Base-by-base conservation (phyloP, 2,797 vertebrate genomes). In the Gallinago solitaria region DNA sequence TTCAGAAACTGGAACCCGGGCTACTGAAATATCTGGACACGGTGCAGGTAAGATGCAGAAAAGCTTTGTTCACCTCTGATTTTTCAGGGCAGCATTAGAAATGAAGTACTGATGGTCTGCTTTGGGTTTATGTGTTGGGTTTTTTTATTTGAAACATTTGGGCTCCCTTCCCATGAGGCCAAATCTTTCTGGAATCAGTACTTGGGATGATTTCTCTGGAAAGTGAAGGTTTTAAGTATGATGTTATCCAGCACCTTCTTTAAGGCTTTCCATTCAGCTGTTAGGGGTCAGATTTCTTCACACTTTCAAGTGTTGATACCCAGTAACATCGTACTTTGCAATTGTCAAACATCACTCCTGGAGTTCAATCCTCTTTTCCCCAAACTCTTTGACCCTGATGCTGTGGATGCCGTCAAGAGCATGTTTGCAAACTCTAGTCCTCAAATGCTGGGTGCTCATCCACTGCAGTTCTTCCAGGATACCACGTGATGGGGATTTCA, bases 21-120 rank as follows among this genome's bases (percentile, higher is more conserved):
- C 90, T 98, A n/a, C 93, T 99, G 94, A 95, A 93, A 35, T 97
- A 98, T 45, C 98, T 99, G 79, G 97, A 95, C 21, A 81, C 93
- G 8, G 45, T 98, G 5, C 99, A 99, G 99, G 99, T 99, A 95
- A 97, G 82, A 32, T 65, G 56, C 65, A 80, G 53, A 23, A 56
- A 10, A 32, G 6, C 48, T 80, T 80, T 50, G 35, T 53, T 53
- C 47, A 24, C 19, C 13, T 51, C 28, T 7, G 5, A 3, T 91
- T 45, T 78, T 48, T 27, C 56, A 53, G 67, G 47, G 5, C 59
- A 90, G 48, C 24, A 3, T 23, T 56, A 27, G 5, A 47, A 59
- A 37, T n/a, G 47, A 79, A 84, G 28, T 41, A 28, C 20, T 45
- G 50, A 16, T 9, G 2, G 0, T 64, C 37, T 68, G 4, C 3